Conservation (phyloP, 2,113 vertebrate species). For the Silurus asotus region DNA sequence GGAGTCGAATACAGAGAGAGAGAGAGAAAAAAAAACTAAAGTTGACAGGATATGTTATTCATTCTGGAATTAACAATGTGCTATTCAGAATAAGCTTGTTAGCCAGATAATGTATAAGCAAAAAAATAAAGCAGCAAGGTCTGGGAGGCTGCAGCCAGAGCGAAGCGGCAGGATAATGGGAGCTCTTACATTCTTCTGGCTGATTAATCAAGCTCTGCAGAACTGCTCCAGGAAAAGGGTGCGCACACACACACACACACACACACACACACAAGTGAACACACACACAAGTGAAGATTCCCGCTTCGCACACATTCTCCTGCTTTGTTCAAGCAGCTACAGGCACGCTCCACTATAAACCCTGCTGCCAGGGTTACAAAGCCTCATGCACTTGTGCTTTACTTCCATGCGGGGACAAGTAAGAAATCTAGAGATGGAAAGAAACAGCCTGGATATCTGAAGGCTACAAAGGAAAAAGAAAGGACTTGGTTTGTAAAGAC, state of each 20-base stretch:
- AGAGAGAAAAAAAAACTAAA: not conserved
- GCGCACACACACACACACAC: conserved; percentile 17
- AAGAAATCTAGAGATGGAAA: conserved; percentile 41
- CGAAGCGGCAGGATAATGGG: conserved; percentile 53
- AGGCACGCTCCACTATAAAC: conserved; percentile 49
- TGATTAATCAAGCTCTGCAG: conserved; percentile 58
- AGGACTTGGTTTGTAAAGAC: not conserved
- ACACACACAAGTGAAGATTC: conserved; percentile 10
- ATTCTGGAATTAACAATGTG: conserved; percentile 54
- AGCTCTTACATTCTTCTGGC: conserved; percentile 55
- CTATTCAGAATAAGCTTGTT: conserved; percentile 60
- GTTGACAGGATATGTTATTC: conserved; percentile 45
- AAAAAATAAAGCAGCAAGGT: conserved; percentile 51
- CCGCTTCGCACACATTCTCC: conserved; percentile 23
- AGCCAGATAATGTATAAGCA: conserved; percentile 52
- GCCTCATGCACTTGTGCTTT: conserved; percentile 28
- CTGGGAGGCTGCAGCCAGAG: conserved; percentile 50
- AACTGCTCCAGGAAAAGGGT: conserved; percentile 36
- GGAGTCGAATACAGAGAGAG: conserved; percentile 5
- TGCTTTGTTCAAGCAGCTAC: conserved; percentile 44
- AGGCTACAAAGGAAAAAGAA: not conserved
- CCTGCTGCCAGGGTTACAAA: conserved; percentile 44
- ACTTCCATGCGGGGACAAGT: conserved; percentile 39
- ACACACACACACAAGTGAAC: not conserved
- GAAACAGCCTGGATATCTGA: conserved; percentile 42